Base-by-base conservation (phyloP, 2,888 invertebrate species). In the Drosophila prostipennis region DNA sequence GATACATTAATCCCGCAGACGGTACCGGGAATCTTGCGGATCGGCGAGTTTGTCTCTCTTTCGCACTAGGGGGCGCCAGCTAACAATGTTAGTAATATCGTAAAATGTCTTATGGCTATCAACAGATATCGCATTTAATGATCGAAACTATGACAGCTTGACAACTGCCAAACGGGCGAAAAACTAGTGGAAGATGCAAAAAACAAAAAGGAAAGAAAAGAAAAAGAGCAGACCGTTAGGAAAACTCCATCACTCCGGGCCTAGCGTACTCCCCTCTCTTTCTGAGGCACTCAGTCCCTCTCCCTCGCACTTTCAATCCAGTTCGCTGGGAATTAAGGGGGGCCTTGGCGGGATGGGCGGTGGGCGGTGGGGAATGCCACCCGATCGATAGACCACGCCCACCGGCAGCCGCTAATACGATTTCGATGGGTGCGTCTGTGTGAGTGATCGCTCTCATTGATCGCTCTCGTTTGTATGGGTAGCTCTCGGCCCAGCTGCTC, bases 111-210 rank as follows among this genome's bases (percentile, higher is more conserved):
- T 88, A 75, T 79, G 77, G 79, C 88, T 75, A 82, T 85, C 82
- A 74, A 79, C 82, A 82, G 86, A 87, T 86, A 82, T 77, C 80
- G 75, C 83, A 71, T 82, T 88, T 82, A 82, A 82, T 83, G 82
- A 86, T 82, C 82, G 69, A 75, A 80, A 75, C 80, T 71, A 45
- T 72, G 82, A 88, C 88, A 82, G 80, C 74, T 82, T 88, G 82
- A 82, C 82, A 87, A 81, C 83, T 69, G 76, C 61, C 64, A 71
- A 70, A 74, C 72, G 76, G 54, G 36, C 39, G 39, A 63, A 32
- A 68, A 53, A 67, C 70, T 37, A 69, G 55, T 55, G 36, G 42
- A 70, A 68, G 43, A 68, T 68, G 69, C 68, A 34, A 48, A 45
- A 48, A 49, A 51, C 26, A 6, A 26, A 26, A 34, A 8, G 7